A percentile compares a stretch with the other conserved stretches of the same genome.
These are phyloP conservation scores for Scartelaos histophorus DNA, from an alignment of 2,113 vertebrate species.

Conservation along the genomic window DNA sequence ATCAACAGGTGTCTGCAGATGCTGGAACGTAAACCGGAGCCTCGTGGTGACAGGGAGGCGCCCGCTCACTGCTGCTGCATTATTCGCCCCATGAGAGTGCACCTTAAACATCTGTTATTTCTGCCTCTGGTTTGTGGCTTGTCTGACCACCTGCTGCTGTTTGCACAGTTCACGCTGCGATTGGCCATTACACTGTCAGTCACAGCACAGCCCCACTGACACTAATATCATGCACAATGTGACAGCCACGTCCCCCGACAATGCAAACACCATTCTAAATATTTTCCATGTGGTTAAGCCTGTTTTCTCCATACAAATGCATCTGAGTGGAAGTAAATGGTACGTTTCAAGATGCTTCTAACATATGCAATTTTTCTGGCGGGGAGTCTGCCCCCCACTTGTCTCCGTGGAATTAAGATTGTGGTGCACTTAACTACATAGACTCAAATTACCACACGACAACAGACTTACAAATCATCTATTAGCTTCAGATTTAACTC, in stretches of 20 bases:
- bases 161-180: background rate
- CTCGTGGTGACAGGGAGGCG: too few relatives aligned
- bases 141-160: background rate
- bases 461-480: too few relatives aligned
- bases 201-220: background rate
- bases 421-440: too few relatives aligned
- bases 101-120: background rate
- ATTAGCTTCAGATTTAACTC: too few relatives aligned
- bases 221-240: constrained; percentile 4
- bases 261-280: background rate
- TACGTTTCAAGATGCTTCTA: too few relatives aligned
- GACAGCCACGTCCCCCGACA: background rate
- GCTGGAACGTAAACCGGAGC: too few relatives aligned
- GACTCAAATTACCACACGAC: too few relatives aligned
- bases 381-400: too few relatives aligned
- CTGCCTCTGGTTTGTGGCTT: background rate
- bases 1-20: background rate
- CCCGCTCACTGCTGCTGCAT: background rate
- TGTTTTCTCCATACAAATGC: background rate
- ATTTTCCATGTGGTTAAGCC: background rate
- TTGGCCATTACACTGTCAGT: constrained; percentile 1
- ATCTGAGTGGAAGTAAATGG: background rate
- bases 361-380: too few relatives aligned
- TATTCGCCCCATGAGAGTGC: background rate
- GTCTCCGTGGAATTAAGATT: too few relatives aligned